A percentile compares a stretch with the other conserved stretches of the same genome.
Evolutionary conservation across 2,113 vertebrate genomes (phyloP).

Genomic region (Esox niger): DNA sequence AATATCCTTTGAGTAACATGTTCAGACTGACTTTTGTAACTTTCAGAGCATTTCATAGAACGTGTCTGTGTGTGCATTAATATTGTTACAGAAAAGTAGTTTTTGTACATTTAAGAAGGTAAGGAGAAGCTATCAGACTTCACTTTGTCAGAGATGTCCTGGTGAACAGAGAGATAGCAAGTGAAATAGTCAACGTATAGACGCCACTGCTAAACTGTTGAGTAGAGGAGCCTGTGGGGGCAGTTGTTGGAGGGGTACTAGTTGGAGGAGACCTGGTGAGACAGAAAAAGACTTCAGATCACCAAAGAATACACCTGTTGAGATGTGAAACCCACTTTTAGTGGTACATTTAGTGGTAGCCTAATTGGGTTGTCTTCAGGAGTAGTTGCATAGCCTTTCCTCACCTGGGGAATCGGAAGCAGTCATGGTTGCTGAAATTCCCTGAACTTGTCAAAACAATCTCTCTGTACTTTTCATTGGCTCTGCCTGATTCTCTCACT

Average conservation of each 20-base stretch:
- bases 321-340: no score
- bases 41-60: no score
- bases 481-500: rapidly evolving
- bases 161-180: conserved; percentile 16
- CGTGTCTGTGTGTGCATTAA: no score
- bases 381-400: background rate
- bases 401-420: conserved; percentile 57
- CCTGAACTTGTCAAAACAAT: conserved; percentile 40
- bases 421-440: conserved; percentile 28
- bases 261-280: conserved; percentile 27
- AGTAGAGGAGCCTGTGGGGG: conserved; percentile 2
- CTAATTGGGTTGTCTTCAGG: no score
- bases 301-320: no score
- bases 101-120: no score
- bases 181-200: conserved; percentile 17
- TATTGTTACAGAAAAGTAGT: no score
- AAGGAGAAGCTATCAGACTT: no score
- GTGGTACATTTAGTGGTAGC: no score
- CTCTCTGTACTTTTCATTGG: rapidly evolving
- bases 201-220: conserved; percentile 18
- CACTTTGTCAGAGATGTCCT: no score
- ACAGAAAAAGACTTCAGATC: background rate
- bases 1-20: no score
- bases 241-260: background rate
- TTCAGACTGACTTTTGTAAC: no score